phyloP scores from a whole-genome alignment of 2,888 invertebrate genomes.

The Nomada fabriciana region DNA sequence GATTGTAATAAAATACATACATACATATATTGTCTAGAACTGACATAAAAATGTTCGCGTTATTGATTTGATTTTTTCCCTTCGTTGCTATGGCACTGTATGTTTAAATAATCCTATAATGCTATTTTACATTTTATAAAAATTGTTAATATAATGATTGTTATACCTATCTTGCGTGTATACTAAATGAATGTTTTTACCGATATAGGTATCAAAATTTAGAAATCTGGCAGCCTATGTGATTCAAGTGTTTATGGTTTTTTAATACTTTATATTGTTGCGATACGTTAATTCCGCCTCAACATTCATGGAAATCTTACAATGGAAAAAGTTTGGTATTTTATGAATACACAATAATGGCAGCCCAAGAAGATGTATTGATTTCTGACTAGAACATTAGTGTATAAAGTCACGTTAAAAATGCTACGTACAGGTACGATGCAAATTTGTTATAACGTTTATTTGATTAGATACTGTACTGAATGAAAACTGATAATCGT shows the following conservation, averaged over 20 bases:
- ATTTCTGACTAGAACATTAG: conserved; percentile 54
- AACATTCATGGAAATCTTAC: conserved; percentile 23
- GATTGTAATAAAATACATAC: conserved; percentile 55
- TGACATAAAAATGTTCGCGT: conserved; percentile 64
- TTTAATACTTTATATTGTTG: conserved; percentile 34
- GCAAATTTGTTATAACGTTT: conserved; percentile 39
- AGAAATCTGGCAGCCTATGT: conserved; percentile 67
- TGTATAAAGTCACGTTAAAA: conserved; percentile 42
- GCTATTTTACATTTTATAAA: conserved; percentile 66
- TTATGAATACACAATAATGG: conserved; percentile 33
- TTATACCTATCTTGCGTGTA: conserved; percentile 57
- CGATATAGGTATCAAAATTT: conserved; percentile 65
- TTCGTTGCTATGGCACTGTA: conserved; percentile 78
- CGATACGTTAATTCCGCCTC: neutral
- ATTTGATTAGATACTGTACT: conserved; percentile 28
- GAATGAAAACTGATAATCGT: conserved; percentile 45
- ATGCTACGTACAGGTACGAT: conserved; percentile 14
- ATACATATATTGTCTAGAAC: conserved; percentile 70
- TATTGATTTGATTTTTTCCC: conserved; percentile 64
- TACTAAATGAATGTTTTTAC: conserved; percentile 62
- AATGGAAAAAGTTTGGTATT: conserved; percentile 6
- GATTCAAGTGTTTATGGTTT: conserved; percentile 34
- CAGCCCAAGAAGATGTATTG: conserved; percentile 28
- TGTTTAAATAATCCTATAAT: conserved; percentile 69
- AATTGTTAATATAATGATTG: conserved; percentile 61